These are phyloP conservation scores for Anastrepha ludens DNA, from an alignment of 1,140 invertebrate genomes.

Conservation along the genomic window DNA sequence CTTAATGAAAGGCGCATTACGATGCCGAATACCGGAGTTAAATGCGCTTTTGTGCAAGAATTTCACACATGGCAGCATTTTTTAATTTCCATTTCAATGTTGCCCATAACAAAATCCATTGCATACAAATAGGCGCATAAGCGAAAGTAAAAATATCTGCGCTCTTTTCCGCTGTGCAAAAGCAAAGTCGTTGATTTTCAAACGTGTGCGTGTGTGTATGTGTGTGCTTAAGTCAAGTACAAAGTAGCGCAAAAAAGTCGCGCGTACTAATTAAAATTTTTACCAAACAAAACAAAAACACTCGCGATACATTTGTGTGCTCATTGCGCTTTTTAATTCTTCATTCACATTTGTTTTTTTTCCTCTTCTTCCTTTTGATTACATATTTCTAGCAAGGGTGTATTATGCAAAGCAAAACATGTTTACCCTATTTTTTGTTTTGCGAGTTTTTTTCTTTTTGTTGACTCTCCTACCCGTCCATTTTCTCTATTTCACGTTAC, in stretches of 20 bases:
- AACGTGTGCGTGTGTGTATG: background rate
- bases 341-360: background rate
- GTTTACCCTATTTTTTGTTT: no score
- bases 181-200: background rate
- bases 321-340: constrained; percentile 28
- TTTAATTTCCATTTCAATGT: constrained; percentile 69
- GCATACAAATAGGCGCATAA: constrained; percentile 41
- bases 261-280: constrained; percentile 10
- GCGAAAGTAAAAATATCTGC: constrained; percentile 33
- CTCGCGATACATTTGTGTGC: background rate
- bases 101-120: background rate
- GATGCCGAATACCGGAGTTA: background rate
- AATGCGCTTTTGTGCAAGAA: constrained; percentile 62
- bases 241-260: background rate
- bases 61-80: constrained; percentile 74
- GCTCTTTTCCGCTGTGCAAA: background rate
- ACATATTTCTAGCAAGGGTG: background rate
- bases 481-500: background rate
- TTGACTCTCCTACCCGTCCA: no score
- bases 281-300: background rate
- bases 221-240: background rate
- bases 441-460: no score
- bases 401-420: constrained; percentile 5
- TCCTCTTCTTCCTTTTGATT: background rate
- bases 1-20: constrained; percentile 10